Evolutionary conservation across 2,888 invertebrate genomes (phyloP).

Genomic region (Tetanocera ferruginea): DNA sequence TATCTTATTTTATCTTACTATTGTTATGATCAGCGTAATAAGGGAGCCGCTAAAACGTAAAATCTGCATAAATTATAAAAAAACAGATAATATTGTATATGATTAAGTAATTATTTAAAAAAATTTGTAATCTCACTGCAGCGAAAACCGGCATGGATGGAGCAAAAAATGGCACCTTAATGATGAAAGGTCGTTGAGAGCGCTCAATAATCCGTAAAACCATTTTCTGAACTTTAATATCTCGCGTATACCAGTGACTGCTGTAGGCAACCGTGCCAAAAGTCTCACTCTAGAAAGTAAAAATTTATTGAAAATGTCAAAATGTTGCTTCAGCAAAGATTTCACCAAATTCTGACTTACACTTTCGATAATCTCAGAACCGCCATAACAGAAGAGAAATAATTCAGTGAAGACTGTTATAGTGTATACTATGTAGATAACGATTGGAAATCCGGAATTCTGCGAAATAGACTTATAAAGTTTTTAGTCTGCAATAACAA

Average conservation of each 20-base stretch:
- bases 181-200: slow-evolving; percentile 54
- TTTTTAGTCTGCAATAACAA: too few relatives aligned
- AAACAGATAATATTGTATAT: not conserved
- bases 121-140: slow-evolving; percentile 50
- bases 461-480: too few relatives aligned
- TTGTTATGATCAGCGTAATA: slow-evolving; percentile 44
- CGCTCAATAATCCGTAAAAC: slow-evolving; percentile 55
- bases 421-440: slow-evolving; percentile 59
- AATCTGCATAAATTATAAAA: slow-evolving; percentile 40
- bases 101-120: not conserved
- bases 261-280: slow-evolving; percentile 51
- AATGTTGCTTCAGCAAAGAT: not conserved
- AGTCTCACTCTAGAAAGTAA: slow-evolving; percentile 48
- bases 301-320: not conserved
- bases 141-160: slow-evolving; percentile 58
- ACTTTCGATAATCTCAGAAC: slow-evolving; percentile 57
- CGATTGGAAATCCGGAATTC: slow-evolving; percentile 59
- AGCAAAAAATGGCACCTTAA: slow-evolving; percentile 61
- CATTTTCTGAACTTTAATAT: slow-evolving; percentile 57
- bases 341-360: slow-evolving; percentile 47
- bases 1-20: too few relatives aligned
- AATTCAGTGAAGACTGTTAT: slow-evolving; percentile 56
- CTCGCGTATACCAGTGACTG: slow-evolving; percentile 59
- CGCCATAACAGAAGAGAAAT: slow-evolving; percentile 60
- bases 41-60: slow-evolving; percentile 47